Conservation (phyloP, 2,113 vertebrate genomes). For the Stictonetta naevosa region DNA sequence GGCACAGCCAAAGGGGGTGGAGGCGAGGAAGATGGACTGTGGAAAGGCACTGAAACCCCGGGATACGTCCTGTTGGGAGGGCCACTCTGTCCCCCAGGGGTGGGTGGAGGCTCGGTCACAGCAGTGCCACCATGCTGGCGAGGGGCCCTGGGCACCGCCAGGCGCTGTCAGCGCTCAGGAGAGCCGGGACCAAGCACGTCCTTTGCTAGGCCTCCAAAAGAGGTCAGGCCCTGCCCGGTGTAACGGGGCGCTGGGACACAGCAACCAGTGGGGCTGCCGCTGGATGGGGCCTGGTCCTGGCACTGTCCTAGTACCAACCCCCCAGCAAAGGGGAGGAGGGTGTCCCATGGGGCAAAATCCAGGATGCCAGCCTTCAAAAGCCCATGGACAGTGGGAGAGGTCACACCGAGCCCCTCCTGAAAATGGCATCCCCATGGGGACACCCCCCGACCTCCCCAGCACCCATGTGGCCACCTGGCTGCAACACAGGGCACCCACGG, state of each 20-base stretch:
- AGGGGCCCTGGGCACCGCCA: not conserved
- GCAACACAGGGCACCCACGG: not conserved
- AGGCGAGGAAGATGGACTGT: rapidly evolving
- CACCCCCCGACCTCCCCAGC: no score
- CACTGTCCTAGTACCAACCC: not conserved
- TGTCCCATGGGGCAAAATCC: not conserved
- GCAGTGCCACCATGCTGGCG: not conserved
- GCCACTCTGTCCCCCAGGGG: no score
- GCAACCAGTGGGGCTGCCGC: not conserved
- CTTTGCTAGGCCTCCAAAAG: not conserved
- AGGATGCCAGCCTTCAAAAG: not conserved
- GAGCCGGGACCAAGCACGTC: rapidly evolving
- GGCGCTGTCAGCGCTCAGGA: not conserved
- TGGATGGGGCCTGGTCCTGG: not conserved
- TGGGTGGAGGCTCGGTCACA: not conserved
- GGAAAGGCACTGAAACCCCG: not conserved
- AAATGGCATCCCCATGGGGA: not conserved
- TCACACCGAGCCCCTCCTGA: not conserved
- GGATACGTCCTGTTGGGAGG: not conserved
- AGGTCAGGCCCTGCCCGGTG: not conserved
- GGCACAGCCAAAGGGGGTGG: not conserved
- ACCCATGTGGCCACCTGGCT: not conserved
- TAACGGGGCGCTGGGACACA: rapidly evolving
- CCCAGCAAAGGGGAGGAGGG: not conserved
- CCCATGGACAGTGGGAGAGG: not conserved